Percentiles rank a stretch among this genome's conserved stretches.
Evolutionary conservation across 2,113 vertebrate genomes (phyloP).

Genomic region (Thalassarche chlororhynchos): DNA sequence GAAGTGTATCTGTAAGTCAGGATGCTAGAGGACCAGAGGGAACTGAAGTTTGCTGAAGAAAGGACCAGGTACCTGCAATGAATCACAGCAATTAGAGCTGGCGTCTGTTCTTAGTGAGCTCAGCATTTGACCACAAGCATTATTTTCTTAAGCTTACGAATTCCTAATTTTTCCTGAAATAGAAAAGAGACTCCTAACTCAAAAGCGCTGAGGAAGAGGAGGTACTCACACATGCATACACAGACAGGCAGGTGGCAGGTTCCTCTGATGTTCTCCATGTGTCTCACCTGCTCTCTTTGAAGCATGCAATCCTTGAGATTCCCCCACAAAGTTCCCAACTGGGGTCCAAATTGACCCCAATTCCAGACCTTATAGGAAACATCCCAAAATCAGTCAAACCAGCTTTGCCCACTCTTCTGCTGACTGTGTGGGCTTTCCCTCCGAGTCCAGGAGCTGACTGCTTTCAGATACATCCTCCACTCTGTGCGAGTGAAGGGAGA

Average conservation of each 20-base stretch:
- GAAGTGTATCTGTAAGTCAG: neutral
- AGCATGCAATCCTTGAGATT: neutral
- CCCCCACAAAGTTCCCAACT: neutral
- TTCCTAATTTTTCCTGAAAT: neutral
- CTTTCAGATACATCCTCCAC: neutral
- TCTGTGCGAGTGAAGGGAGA: neutral
- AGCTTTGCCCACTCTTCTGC: neutral
- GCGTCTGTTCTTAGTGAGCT: neutral
- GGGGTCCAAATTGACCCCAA: rapidly evolving
- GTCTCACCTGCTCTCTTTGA: neutral
- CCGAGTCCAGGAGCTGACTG: neutral
- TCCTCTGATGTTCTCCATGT: neutral
- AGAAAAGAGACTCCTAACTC: neutral
- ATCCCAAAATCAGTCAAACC: neutral
- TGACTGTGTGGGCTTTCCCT: neutral
- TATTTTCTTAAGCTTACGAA: neutral
- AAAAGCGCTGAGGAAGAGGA: neutral
- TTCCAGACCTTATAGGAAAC: neutral
- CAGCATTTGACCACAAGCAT: neutral
- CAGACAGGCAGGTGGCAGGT: neutral
- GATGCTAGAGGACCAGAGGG: neutral
- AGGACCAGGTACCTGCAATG: neutral
- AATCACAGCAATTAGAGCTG: neutral
- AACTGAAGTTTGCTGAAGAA: neutral
- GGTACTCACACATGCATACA: neutral